Evolutionary conservation across 2,888 invertebrate species (phyloP).

Genomic region (Yponomeuta plumbellus): DNA sequence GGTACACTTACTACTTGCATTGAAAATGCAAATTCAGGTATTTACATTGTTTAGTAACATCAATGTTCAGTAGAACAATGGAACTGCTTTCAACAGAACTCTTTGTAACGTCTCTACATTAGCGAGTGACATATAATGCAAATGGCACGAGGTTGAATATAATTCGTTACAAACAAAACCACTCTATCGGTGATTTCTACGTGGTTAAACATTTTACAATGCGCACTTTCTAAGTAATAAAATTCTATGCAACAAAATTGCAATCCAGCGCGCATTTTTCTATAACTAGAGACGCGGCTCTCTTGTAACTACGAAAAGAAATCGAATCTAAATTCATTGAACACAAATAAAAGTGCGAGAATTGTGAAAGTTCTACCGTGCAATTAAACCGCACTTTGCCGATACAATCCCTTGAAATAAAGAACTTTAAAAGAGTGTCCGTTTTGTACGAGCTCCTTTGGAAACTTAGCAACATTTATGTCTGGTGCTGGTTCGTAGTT

Average conservation of each 20-base stretch:
- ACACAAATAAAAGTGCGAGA: constrained; percentile 53
- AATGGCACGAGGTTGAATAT: not conserved
- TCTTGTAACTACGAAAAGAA: constrained; percentile 31
- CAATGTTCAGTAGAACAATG: not conserved
- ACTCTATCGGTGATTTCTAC: too few relatives aligned
- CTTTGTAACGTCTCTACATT: not conserved
- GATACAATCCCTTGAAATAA: constrained; percentile 69
- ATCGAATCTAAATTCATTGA: constrained; percentile 61
- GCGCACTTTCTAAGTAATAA: not conserved
- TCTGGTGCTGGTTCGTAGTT: not conserved
- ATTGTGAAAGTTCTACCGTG: constrained; percentile 58
- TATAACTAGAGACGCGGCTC: not conserved
- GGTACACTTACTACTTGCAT: not conserved
- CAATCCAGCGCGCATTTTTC: not conserved
- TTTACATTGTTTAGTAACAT: constrained; percentile 5
- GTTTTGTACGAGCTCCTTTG: constrained; percentile 46
- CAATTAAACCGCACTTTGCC: constrained; percentile 72
- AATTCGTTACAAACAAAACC: too few relatives aligned
- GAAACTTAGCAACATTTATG: not conserved
- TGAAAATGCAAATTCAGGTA: constrained; percentile 1
- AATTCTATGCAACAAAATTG: not conserved
- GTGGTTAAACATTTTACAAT: not conserved
- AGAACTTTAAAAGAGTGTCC: constrained; percentile 64
- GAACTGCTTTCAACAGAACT: not conserved
- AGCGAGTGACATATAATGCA: not conserved